Percentiles rank a stretch among this genome's conserved stretches.
Conservation (phyloP, 2,113 vertebrate species). For the Xenopus laevis region DNA sequence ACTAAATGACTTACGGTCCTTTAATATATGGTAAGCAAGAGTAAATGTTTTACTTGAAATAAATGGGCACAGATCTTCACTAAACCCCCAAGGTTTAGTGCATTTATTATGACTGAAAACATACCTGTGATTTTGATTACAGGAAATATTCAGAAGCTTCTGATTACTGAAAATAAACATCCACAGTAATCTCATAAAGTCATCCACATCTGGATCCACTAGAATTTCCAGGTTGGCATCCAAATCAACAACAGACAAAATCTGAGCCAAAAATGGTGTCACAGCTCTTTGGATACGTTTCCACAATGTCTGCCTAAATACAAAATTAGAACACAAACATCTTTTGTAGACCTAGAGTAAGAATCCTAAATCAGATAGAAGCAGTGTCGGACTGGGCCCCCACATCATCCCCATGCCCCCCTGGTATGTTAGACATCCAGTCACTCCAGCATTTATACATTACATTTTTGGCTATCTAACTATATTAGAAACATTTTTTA, state of each 20-base stretch:
- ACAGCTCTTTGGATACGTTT: conserved; percentile 79
- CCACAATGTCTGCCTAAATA: conserved; percentile 82
- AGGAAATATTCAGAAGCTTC: conserved; percentile 75
- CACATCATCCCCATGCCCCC: no score
- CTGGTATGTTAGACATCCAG: no score
- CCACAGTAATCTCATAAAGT: conserved; percentile 77
- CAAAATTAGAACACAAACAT: conserved; percentile 4
- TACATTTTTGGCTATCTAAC: no score
- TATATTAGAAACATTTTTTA: no score
- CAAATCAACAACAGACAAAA: conserved; percentile 79
- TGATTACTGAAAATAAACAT: conserved; percentile 80
- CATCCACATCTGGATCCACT: conserved; percentile 49
- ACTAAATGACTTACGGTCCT: no score
- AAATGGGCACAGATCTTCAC: background rate
- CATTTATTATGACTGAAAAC: conserved; percentile 9
- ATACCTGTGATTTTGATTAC: conserved; percentile 61
- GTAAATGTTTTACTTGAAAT: background rate
- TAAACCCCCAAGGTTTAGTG: no score
- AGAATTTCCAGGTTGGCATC: conserved; percentile 85
- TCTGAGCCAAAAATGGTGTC: conserved; percentile 78
- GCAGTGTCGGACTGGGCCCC: no score
- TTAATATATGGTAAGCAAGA: no score
- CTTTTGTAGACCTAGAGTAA: no score
- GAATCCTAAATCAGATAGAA: no score
- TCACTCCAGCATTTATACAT: no score